Percentiles rank a stretch among this genome's conserved stretches.
Conservation (phyloP, 2,797 vertebrate genomes). For the Cheirogaleus major region DNA sequence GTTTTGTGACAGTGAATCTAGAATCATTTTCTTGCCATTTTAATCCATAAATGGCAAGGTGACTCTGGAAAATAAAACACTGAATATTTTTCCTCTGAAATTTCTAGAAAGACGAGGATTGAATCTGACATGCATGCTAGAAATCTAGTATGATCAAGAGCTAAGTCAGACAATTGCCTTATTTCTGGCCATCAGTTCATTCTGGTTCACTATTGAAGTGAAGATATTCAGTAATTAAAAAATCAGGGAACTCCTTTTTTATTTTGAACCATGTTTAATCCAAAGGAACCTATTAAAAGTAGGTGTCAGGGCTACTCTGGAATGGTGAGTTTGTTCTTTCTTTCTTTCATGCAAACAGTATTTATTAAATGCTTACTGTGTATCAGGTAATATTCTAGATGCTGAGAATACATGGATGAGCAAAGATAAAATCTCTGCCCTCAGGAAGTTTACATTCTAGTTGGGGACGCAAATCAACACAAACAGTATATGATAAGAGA, state of each 20-base stretch:
- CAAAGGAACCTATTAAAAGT: neutral
- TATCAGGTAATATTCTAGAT: neutral
- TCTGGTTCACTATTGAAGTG: neutral
- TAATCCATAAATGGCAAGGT: neutral
- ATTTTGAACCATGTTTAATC: neutral
- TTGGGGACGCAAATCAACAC: neutral
- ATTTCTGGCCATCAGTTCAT: neutral
- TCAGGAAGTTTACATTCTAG: neutral
- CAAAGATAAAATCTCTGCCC: neutral
- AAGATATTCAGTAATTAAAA: neutral
- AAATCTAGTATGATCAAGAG: neutral
- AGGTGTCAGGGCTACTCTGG: neutral
- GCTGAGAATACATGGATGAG: neutral
- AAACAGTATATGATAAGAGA: neutral
- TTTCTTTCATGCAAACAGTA: neutral
- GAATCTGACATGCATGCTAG: neutral
- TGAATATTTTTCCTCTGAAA: neutral
- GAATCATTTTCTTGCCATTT: constrained; percentile 37
- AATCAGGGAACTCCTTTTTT: neutral
- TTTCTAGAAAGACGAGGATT: neutral
- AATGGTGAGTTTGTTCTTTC: neutral
- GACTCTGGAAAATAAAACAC: neutral
- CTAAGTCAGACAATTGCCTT: neutral
- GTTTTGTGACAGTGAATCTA: neutral
- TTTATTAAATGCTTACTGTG: neutral